phyloP scores from a whole-genome alignment of 2,113 vertebrate genomes.

The Gadus chalcogrammus region DNA sequence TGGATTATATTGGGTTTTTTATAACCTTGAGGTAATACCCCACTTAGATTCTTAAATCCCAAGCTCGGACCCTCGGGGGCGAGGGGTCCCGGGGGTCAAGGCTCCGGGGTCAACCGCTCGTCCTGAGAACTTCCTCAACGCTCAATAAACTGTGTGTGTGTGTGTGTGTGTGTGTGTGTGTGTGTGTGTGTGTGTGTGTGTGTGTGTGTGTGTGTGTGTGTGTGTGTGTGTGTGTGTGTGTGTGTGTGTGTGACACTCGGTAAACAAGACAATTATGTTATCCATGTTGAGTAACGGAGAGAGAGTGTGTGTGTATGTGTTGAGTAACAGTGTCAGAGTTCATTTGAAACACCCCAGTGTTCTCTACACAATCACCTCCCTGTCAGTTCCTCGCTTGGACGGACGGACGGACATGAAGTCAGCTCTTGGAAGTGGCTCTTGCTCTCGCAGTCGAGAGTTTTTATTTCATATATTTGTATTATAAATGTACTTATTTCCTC shows the following conservation, averaged over 20 bases:
- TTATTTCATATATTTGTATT: slow-evolving; percentile 14
- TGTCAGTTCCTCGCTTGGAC: slow-evolving; percentile 24
- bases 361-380: slow-evolving; percentile 34
- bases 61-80: background rate
- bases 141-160: background rate
- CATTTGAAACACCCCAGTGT: slow-evolving; percentile 56
- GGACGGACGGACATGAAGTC: slow-evolving; percentile 18
- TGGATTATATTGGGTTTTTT: slow-evolving; percentile 2
- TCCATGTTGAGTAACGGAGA: too few relatives aligned
- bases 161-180: too few relatives aligned
- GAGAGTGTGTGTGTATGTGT: too few relatives aligned
- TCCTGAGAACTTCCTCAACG: background rate
- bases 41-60: background rate
- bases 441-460: slow-evolving; percentile 19
- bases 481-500: background rate
- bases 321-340: slow-evolving; percentile 23
- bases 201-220: too few relatives aligned
- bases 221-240: too few relatives aligned
- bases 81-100: too few relatives aligned
- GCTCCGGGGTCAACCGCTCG: background rate
- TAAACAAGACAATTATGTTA: slow-evolving; percentile 49
- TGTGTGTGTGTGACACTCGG: slow-evolving; percentile 43
- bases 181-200: slow-evolving; percentile 39
- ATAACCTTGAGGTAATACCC: slow-evolving; percentile 4
- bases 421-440: slow-evolving; percentile 20